Percentiles rank a stretch among this genome's conserved stretches.
These are phyloP conservation scores for Mycetomoellerius zeteki DNA, from an alignment of 1,140 invertebrate genomes.

Conservation along the genomic window DNA sequence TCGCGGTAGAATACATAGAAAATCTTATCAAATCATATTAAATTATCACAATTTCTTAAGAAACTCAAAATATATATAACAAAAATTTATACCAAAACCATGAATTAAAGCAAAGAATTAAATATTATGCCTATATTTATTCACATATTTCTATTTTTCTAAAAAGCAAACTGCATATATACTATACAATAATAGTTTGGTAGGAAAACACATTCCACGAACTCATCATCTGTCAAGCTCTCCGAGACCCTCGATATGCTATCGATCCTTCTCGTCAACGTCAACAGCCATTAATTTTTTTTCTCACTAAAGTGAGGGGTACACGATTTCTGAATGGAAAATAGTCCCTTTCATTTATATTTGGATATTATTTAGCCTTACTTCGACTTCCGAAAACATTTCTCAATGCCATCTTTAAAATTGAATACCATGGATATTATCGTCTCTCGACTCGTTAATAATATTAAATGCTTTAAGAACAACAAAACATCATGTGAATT, in stretches of 20 bases:
- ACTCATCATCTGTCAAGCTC: conserved; percentile 16
- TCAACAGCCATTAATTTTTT: conserved; percentile 56
- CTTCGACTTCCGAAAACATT: background rate
- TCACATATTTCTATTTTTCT: background rate
- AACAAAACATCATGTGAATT: background rate
- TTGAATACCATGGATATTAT: background rate
- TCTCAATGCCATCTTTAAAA: background rate
- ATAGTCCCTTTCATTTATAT: conserved; percentile 2
- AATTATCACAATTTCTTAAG: too few species aligned
- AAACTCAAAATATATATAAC: background rate
- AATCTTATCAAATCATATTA: background rate
- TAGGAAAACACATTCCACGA: background rate
- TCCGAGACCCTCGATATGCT: background rate
- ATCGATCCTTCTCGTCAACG: conserved; percentile 25
- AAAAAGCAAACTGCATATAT: background rate
- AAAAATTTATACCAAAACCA: background rate
- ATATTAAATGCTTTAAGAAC: background rate
- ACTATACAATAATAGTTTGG: background rate
- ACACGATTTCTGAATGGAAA: conserved; percentile 41
- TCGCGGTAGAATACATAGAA: background rate
- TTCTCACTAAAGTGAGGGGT: conserved; percentile 27
- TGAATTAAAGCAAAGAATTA: background rate
- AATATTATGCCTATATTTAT: background rate
- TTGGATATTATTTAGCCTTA: background rate
- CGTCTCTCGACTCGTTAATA: background rate